Conservation (phyloP, 2,888 invertebrate species). For the Brachyopa scutellaris region DNA sequence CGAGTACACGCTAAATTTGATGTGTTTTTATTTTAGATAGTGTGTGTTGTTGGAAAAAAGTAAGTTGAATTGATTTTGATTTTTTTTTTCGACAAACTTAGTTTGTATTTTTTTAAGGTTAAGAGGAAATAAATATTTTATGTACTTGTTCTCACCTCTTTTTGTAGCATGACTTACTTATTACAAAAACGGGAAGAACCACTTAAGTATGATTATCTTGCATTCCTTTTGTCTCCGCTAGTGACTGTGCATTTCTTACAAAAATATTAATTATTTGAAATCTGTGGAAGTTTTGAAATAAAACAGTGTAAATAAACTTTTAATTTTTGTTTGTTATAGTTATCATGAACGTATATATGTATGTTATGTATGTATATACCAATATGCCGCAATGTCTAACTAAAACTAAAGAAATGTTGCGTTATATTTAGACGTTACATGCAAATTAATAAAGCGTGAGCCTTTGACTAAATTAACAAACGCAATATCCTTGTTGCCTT, state of each 20-base stretch:
- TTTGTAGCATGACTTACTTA: conserved; percentile 54
- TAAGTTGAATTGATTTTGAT: conserved; percentile 54
- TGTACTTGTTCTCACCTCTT: conserved; percentile 53
- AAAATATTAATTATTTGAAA: not conserved
- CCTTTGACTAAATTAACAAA: too few relatives aligned
- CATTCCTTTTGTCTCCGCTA: conserved; percentile 8
- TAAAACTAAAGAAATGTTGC: too few relatives aligned
- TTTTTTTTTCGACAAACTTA: conserved; percentile 31
- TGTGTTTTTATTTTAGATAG: conserved; percentile 38
- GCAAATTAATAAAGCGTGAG: too few relatives aligned
- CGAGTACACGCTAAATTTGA: conserved; percentile 32
- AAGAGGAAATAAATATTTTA: conserved; percentile 20
- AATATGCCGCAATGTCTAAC: too few relatives aligned
- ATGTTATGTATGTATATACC: too few relatives aligned
- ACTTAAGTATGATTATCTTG: conserved; percentile 33
- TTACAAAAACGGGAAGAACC: not conserved
- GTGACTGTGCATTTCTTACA: conserved; percentile 8
- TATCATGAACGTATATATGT: too few relatives aligned
- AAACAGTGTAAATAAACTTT: not conserved
- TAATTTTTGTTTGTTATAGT: not conserved
- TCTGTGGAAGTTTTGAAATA: not conserved
- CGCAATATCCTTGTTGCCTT: too few relatives aligned
- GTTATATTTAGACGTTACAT: too few relatives aligned
- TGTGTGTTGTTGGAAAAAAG: conserved; percentile 59
- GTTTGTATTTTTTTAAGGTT: conserved; percentile 41